phyloP scores from a whole-genome alignment of 2,888 invertebrate species.

The Anticlea derivata region DNA sequence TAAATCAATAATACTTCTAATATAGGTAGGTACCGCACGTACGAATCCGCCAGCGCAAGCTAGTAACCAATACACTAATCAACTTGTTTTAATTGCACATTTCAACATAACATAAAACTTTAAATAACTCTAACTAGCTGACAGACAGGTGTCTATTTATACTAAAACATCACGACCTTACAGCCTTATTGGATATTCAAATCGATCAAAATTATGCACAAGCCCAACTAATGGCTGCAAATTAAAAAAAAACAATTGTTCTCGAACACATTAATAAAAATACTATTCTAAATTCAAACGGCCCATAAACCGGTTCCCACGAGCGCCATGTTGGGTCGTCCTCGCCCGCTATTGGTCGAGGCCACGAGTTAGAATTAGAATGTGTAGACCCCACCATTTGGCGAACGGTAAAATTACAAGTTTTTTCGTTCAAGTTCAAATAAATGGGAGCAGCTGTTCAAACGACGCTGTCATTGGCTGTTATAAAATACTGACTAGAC shows the following conservation, averaged over 20 bases:
- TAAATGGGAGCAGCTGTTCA: constrained; percentile 68
- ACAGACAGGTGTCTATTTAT: constrained; percentile 24
- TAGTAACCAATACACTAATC: no score
- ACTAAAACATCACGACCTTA: constrained; percentile 30
- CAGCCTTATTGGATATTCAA: constrained; percentile 35
- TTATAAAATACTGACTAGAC: constrained; percentile 39
- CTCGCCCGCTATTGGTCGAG: constrained; percentile 81
- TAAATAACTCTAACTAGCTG: neutral
- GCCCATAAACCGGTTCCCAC: constrained; percentile 83
- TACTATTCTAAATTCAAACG: constrained; percentile 83
- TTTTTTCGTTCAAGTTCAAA: constrained; percentile 75
- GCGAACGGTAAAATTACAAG: constrained; percentile 78
- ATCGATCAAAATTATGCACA: constrained; percentile 31
- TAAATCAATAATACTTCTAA: no score
- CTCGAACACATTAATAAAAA: constrained; percentile 77
- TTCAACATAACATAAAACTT: no score
- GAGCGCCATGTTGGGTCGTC: constrained; percentile 81
- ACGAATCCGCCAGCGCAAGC: no score
- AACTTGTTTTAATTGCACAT: no score
- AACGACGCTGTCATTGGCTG: constrained; percentile 36
- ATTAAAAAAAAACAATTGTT: constrained; percentile 65
- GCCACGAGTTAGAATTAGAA: constrained; percentile 81
- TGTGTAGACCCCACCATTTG: constrained; percentile 82
- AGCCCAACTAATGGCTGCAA: constrained; percentile 38
- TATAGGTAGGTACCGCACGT: no score